Evolutionary conservation across 1,140 invertebrate genomes (phyloP).

Genomic region (Conopomorpha cramerella): DNA sequence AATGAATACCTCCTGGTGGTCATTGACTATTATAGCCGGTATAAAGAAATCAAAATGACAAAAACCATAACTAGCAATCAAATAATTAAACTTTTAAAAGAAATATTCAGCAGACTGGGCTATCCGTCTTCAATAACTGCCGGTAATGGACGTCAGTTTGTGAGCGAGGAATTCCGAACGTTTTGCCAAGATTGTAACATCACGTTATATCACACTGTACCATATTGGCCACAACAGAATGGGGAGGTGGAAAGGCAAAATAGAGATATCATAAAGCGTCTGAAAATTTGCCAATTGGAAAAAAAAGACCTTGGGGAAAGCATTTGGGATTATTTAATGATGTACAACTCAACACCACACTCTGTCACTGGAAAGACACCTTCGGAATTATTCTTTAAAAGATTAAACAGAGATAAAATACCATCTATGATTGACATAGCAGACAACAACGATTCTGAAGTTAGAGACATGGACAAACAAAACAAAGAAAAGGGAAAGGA

Average conservation of each 20-base stretch:
- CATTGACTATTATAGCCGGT: conserved; percentile 1
- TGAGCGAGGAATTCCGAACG: conserved; percentile 8
- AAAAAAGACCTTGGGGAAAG: conserved; percentile 11
- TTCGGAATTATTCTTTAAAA: conserved; percentile 19
- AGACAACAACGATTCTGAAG: not conserved
- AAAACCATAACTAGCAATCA: conserved; percentile 6
- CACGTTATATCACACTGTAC: conserved; percentile 10
- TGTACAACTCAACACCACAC: conserved; percentile 19
- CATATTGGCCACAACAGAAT: conserved; percentile 19
- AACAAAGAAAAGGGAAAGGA: conserved; percentile 4
- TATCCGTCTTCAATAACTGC: conserved; percentile 1
- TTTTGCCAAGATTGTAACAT: conserved; percentile 12
- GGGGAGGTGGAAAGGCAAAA: conserved; percentile 22
- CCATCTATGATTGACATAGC: not conserved
- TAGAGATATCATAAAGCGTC: conserved; percentile 12
- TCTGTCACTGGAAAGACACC: conserved; percentile 18
- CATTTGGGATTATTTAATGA: conserved; percentile 12
- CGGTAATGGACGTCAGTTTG: conserved; percentile 13
- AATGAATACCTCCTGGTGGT: conserved; percentile 9
- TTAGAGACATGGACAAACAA: not conserved
- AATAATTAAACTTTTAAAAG: conserved; percentile 4
- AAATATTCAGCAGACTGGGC: conserved; percentile 6
- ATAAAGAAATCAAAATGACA: conserved; percentile 5
- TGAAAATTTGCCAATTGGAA: conserved; percentile 7
- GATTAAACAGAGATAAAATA: conserved; percentile 13